Base-by-base conservation (phyloP, 2,797 vertebrate species). In the Typhlichthys subterraneus region DNA sequence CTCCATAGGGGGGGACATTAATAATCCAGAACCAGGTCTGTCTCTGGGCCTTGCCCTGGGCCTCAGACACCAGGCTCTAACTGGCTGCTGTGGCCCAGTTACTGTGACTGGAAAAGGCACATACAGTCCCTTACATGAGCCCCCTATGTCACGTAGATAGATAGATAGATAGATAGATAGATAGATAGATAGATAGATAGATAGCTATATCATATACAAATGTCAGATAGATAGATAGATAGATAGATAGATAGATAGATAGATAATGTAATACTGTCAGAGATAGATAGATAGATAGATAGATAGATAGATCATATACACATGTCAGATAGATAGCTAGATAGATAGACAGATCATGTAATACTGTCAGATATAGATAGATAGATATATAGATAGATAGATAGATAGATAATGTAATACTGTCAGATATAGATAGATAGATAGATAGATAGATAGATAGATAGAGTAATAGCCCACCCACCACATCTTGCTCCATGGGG, bases 1-100 rank as follows among this genome's bases (percentile, higher is more conserved):
- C 94, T 89, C 88, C 91, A 91, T 79, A 84, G 87, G 91, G 90
- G 90, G 90, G 90, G 89, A 90, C 95, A 96, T 97, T 96, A 96
- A 96, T 97, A 96, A 96, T 93, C 93, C 85, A 92, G 84, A 84
- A 88, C 80, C 84, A 83, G 85, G 82, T 91, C 87, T 88, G 84
- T 90, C 87, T 88, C 74, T 72, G 69, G 83, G 85, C 67, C 85
- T 80, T 82, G 80, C 78, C 81, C 79, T 77, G 76, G 65, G 87
- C 77, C 77, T 79, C 65, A 81, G 86, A 91, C 86, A 81, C 65
- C 65, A 59, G 65, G 53, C 76, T 79, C 62, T 55, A 79, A 68
- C 65, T 57, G 60, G 31, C 69, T 70, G 68, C 80, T 66, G 69
- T 86, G 84, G 77, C 86, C 83, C 82, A 86, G 65, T 81, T 86